Evolutionary conservation across 1,140 invertebrate genomes (phyloP), one percentile per base, ranked within the genome.

Genomic region (Saccostrea glomerata): DNA sequence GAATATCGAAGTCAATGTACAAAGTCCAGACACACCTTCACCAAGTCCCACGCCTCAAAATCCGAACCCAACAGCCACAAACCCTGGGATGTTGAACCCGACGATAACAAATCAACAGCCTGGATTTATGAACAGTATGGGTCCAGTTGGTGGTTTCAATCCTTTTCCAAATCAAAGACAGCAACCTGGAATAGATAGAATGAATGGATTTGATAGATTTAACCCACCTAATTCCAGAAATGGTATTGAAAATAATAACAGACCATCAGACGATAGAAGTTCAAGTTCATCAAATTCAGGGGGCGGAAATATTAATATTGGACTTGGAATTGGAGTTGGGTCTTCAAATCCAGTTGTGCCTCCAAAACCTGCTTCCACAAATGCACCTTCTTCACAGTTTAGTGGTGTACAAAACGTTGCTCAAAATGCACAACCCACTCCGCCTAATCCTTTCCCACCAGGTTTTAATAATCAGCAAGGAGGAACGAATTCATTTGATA

Each of bases 1-100:
- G 17, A 84, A 84, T 4, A 84, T 84, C 20, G 82, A 84, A 20
- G 82, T 84, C 47, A 84, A 84, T 54, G 82, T 84, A 47, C 47
- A 84, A 54, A 84, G 55, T 54, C 82, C 40, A 55, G 82, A 77
- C 30, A 25, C 70, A 36, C 70, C 70, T 77, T 12, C 23, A 36
- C 23, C 70, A 4, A 36, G 70, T 17, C 25, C 70, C 25, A 77
- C 70, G 15, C 70, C 70, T 17, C 70, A 77, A 77, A 30, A 30
- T 11, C 70, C 23, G 3, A 77, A 77, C 25, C 70, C 70, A 11
- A 77, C 23, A 30, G 70, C 25, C 11, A 25, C 70, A 25, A 77
- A 77, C 30, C 70, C 23, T 11, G 70, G 70, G 36, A 77, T 77
- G 66, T 23, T 30, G 23, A 77, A 77, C 15, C 70, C 70, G 15